Evolutionary conservation across 2,797 vertebrate species (phyloP), one percentile per base, ranked within the genome.

Genomic region (Micromesistius poutassou): DNA sequence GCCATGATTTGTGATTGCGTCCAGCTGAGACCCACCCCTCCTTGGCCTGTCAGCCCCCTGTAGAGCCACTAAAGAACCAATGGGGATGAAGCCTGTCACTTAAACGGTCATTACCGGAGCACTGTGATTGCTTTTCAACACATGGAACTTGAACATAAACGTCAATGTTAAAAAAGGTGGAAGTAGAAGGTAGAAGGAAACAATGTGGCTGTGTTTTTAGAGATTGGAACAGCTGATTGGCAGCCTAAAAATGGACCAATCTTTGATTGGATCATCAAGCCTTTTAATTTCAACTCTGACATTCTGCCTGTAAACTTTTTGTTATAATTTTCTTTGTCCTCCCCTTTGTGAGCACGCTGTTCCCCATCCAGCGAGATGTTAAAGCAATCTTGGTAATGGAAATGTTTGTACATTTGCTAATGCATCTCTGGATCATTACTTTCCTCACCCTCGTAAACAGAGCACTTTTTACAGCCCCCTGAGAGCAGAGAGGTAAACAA

Each of bases 401-500:
- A n/a, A n/a, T n/a, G n/a, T 55, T 28, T 19, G 16, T n/a, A 55
- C 50, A 76, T 78, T 79, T 87, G 77, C 81, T 89, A 84, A 89
- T 90, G 85, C 80, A 73, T 82, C 78, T 87, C 72, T 84, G 74
- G 78, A 79, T 79, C 77, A 81, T 83, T 86, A 77, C 72, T 82
- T 87, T 80, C 79, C 76, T 79, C 76, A 55, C 38, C 78, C 79
- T 73, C 74, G 75, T 50, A 74, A 71, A 82, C 77, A 77, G 76
- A 85, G 76, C 68, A 68, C 71, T 83, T 88, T 83, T 87, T 77
- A 78, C n/a, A 84, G 80, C 68, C 83, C 82, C 72, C 82, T 82
- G 72, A 87, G 84, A 90, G 71, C 81, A 81, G 86, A 81, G 76
- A 86, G 77, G 76, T 77, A 89, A 87, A 85, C 80, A 90, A 84